A percentile compares a stretch with the other conserved stretches of the same genome.
phyloP scores from a whole-genome alignment of 2,113 vertebrate species.

The Corydoras sp. region DNA sequence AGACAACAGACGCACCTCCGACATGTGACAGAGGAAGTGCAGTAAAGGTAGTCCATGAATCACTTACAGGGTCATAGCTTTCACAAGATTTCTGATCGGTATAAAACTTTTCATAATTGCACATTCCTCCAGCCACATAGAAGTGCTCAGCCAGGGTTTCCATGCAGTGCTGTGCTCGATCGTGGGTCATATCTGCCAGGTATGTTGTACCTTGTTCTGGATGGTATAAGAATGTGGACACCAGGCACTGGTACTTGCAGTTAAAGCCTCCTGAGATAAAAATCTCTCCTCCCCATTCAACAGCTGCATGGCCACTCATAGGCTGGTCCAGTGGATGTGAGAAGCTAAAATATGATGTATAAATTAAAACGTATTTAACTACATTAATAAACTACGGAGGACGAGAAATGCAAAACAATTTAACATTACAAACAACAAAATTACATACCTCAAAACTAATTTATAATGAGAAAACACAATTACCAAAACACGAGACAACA shows the following conservation, averaged over 20 bases:
- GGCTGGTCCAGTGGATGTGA: slow-evolving; percentile 54
- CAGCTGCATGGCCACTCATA: slow-evolving; percentile 60
- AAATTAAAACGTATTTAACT: not conserved
- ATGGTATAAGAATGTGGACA: slow-evolving; percentile 60
- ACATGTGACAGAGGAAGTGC: slow-evolving; percentile 59
- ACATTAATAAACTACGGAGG: too few relatives aligned
- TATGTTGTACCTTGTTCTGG: slow-evolving; percentile 56
- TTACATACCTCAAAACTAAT: too few relatives aligned
- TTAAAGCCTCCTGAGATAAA: slow-evolving; percentile 69
- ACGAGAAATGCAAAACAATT: not conserved
- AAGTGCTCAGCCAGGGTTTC: slow-evolving; percentile 53
- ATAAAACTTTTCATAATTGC: slow-evolving; percentile 61
- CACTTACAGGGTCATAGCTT: slow-evolving; percentile 49
- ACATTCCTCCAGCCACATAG: slow-evolving; percentile 60
- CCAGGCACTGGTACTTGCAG: slow-evolving; percentile 58
- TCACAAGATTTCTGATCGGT: slow-evolving; percentile 62
- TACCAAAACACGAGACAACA: too few relatives aligned
- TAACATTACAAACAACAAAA: too few relatives aligned
- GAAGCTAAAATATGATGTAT: slow-evolving; percentile 45
- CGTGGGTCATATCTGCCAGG: slow-evolving; percentile 57
- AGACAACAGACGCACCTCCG: slow-evolving; percentile 58
- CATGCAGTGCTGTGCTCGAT: slow-evolving; percentile 68
- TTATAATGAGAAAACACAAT: too few relatives aligned
- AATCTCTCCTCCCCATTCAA: slow-evolving; percentile 46
- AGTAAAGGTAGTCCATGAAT: slow-evolving; percentile 53